Evolutionary conservation across 2,888 invertebrate species (phyloP), one percentile per base, ranked within the genome.

Genomic region (Heliconius sara): DNA sequence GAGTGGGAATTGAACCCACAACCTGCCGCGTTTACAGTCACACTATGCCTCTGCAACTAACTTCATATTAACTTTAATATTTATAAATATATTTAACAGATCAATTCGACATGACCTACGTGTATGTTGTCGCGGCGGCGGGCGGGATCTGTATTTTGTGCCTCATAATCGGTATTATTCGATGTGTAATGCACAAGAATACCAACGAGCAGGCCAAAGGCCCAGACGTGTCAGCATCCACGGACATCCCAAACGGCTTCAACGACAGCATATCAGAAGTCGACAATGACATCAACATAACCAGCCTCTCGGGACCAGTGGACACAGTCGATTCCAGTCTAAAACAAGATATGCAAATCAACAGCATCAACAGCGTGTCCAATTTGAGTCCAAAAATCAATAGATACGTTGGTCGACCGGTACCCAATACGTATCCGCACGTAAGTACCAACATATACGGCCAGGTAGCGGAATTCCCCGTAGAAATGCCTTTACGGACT

Each of bases 261-360:
- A 97, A 97, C 85, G 98, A 98, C 93, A 98, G 98, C 91, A 97
- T 98, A 92, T 98, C 98, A 85, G 98, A 98, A 93, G 95, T 97
- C 67, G 97, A 97, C 91, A 97, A 97, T 71, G 97, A 97, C 86
- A 97, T 97, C 80, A 97, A 97, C 89, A 96, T 97, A 83, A 97
- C 97, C 74, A 96, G 97, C 57, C 88, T 95, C 52, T 96, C 97
- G 5, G 96, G 96, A 30, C 96, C 97, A 12, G 96, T 96, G 10
- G 96, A 96, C 81, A 89, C 93, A 2, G 93, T 94, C 30, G 93
- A 95, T 84, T 92, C 94, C 1, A 90, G 91, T 77, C 84, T 94
- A 57, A 95, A 95, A 83, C 91, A 93, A 83, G 95, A 95, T 82
- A 93, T 95, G 86, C 95, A 95, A 81, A 94, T 94, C 86, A 89